phyloP scores from a whole-genome alignment of 2,797 vertebrate species.

The Clarias platycephalus region DNA sequence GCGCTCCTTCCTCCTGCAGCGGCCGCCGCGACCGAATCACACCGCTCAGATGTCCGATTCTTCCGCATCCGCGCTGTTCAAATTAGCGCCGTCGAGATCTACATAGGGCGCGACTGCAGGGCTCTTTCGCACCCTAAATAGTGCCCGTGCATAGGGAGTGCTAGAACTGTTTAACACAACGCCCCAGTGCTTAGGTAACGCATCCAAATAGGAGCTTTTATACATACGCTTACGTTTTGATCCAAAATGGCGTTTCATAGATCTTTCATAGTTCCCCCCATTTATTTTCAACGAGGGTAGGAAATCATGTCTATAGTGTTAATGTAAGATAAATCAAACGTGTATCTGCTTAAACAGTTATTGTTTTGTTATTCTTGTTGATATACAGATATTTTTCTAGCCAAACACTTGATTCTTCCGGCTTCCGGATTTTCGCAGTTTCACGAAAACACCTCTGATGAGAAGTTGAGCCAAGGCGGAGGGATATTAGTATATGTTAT shows the following conservation, averaged over 20 bases:
- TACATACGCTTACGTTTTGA: conserved; percentile 35
- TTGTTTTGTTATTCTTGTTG: background rate
- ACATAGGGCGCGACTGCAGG: no score
- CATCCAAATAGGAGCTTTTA: conserved; percentile 35
- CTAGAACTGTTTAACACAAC: background rate
- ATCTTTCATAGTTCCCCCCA: background rate
- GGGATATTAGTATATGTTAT: conserved; percentile 54
- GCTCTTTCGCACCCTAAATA: background rate
- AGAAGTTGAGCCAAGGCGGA: conserved; percentile 62
- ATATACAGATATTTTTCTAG: background rate
- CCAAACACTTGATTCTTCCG: background rate
- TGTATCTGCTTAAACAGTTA: background rate
- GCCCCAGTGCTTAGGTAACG: conserved; percentile 50
- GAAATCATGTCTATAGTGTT: background rate
- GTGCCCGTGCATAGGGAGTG: background rate
- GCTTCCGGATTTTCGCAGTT: conserved; percentile 21
- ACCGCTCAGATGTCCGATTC: conserved; percentile 10
- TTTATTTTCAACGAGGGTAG: conserved; percentile 15
- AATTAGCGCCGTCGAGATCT: background rate
- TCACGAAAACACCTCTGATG: conserved; percentile 17
- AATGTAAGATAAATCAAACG: background rate
- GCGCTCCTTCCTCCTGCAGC: conserved; percentile 80
- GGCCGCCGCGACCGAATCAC: conserved; percentile 81
- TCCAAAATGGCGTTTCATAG: conserved; percentile 66
- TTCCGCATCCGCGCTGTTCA: conserved; percentile 41